These are phyloP conservation scores for Meteorus sp. DNA, from an alignment of 1,140 invertebrate species.

Conservation along the genomic window DNA sequence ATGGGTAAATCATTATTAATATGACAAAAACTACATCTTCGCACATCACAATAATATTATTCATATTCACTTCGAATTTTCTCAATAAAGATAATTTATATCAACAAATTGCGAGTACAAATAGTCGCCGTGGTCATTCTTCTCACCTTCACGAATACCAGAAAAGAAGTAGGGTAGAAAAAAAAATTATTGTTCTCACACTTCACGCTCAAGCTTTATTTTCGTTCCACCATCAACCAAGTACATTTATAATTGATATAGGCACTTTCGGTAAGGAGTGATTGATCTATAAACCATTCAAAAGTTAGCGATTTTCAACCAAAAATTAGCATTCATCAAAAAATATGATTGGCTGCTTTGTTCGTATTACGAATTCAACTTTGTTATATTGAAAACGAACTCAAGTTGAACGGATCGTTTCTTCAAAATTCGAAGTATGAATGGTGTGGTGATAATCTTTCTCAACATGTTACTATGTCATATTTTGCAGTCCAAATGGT, in stretches of 20 bases:
- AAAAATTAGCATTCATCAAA: neutral
- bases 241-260: neutral
- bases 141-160: neutral
- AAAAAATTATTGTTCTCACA: too few species aligned
- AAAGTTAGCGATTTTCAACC: too few species aligned
- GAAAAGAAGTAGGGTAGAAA: neutral
- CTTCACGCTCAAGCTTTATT: too few species aligned
- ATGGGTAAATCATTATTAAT: too few species aligned
- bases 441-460: neutral
- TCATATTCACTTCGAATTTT: neutral
- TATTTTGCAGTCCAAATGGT: constrained; percentile 34
- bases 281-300: neutral
- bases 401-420: neutral
- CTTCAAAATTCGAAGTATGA: neutral
- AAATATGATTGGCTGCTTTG: neutral
- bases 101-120: neutral
- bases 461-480: constrained; percentile 25
- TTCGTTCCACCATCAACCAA: too few species aligned
- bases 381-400: too few species aligned
- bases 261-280: neutral
- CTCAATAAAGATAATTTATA: too few species aligned
- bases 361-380: neutral
- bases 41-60: neutral
- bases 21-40: neutral
- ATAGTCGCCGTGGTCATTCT: neutral